phyloP scores from a whole-genome alignment of 2,797 vertebrate genomes.

The Artibeus jamaicensis region DNA sequence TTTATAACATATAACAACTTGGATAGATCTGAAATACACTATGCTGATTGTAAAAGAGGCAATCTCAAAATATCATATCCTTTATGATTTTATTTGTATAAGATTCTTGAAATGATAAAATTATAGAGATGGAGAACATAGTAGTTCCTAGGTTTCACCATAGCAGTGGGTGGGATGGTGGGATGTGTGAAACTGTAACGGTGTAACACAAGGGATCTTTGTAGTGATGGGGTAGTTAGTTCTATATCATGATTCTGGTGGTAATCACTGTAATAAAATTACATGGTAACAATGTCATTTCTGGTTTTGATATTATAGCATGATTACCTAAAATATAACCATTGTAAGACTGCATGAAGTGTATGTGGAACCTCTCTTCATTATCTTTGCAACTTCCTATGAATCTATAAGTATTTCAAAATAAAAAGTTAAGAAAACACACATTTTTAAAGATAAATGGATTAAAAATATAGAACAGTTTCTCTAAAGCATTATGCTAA shows the following conservation, averaged over 20 bases:
- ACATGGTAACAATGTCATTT: neutral
- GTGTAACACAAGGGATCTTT: neutral
- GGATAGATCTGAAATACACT: neutral
- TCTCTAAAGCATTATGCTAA: neutral
- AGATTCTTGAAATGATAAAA: slow-evolving; percentile 11
- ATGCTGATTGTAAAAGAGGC: neutral
- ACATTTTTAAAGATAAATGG: neutral
- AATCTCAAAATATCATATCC: neutral
- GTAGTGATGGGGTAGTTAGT: neutral
- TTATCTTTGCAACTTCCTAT: neutral
- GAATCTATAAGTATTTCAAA: neutral
- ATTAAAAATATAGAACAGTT: neutral
- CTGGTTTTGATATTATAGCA: neutral
- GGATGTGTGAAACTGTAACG: neutral
- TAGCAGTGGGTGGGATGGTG: neutral
- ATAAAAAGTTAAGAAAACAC: neutral
- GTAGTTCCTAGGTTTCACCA: neutral
- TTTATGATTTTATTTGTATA: neutral
- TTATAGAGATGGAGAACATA: neutral
- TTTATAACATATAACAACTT: neutral
- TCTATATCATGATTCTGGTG: neutral
- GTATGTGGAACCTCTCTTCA: neutral
- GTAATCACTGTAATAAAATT: slow-evolving; percentile 16
- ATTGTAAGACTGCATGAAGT: neutral
- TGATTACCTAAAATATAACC: neutral